Percentiles rank a stretch among this genome's conserved stretches.
Conservation (phyloP, 1,140 invertebrate species). For the Drosophila burlai region DNA sequence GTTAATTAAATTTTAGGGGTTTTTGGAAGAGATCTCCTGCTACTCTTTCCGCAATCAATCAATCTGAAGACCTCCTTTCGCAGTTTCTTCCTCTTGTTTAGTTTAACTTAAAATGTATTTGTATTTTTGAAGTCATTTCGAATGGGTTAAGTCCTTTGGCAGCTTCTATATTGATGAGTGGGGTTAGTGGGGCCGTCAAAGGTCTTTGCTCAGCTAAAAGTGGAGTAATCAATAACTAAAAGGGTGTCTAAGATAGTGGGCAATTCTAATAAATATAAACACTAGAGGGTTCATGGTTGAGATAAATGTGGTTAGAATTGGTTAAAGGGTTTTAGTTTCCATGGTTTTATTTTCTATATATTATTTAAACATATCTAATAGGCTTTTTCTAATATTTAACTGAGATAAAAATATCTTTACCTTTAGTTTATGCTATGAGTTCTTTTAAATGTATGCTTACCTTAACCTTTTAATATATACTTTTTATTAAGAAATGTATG, state of each 20-base stretch:
- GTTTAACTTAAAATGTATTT: slow-evolving; percentile 59
- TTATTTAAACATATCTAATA: background rate
- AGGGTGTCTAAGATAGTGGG: slow-evolving; percentile 25
- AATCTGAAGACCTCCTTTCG: slow-evolving; percentile 36
- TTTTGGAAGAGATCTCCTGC: slow-evolving; percentile 14
- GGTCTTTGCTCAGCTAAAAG: slow-evolving; percentile 10
- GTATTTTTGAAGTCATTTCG: slow-evolving; percentile 44
- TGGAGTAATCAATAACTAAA: slow-evolving; percentile 52
- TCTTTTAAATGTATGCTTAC: too few relatives aligned
- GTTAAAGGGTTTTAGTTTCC: background rate
- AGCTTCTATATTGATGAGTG: slow-evolving; percentile 54
- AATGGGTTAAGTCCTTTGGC: slow-evolving; percentile 55
- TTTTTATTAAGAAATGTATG: too few relatives aligned
- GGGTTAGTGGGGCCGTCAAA: slow-evolving; percentile 43
- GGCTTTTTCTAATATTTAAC: background rate
- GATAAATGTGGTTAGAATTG: background rate
- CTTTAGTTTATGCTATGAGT: background rate
- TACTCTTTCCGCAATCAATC: slow-evolving; percentile 62
- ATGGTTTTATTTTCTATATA: background rate
- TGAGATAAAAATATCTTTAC: background rate
- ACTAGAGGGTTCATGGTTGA: too few relatives aligned
- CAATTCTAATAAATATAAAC: background rate
- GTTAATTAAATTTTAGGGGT: slow-evolving; percentile 73
- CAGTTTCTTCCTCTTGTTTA: slow-evolving; percentile 37
- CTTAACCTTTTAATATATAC: background rate